Evolutionary conservation across 2,113 vertebrate species (phyloP), one percentile per base, ranked within the genome.

Genomic region (Carettochelys insculpta): DNA sequence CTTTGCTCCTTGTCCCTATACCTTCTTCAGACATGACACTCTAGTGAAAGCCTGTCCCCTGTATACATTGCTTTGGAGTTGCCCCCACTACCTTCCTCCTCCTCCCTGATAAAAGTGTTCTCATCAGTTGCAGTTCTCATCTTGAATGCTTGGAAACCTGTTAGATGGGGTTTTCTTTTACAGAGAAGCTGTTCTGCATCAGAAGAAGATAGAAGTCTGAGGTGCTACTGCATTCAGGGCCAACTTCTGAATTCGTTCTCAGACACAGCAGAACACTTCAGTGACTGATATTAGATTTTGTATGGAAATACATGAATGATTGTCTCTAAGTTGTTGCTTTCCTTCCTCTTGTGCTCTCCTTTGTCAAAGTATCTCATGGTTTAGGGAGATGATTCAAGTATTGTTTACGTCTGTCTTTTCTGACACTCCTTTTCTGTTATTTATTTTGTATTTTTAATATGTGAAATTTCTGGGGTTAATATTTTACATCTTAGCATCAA

Each of bases 361-460:
- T 75, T 90, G 88, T 61, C 68, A 68, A 86, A 71, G n/a, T 78
- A 85, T 84, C 61, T 93, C 20, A 48, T 78, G 0, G 9, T 48
- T 94, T 71, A 86, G 78, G 41, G 88, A 89, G 38, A 90, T 85
- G 41, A 86, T 50, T 90, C 11, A 80, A 91, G 5, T 77, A 27
- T 80, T 92, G 68, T 47, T 83, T 89, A 6, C 91, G 65, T 90
- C 86, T 81, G 51, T 94, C 38, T 94, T 90, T 87, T 14, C 38
- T 92, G 24, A 1, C 45, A 25, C 47, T 88, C 5, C 19, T 87
- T 38, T 93, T 82, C 82, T 48, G 92, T 87, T 90, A 92, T 95
- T 96, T 94, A 91, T 92, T 95, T 95, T 95, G 43, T 85, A 91
- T 94, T 94, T 34, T 78, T 83, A 87, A 89, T 88, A 88, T 83